Base-by-base conservation (phyloP, 2,888 invertebrate genomes). In the Acronicta aceris region DNA sequence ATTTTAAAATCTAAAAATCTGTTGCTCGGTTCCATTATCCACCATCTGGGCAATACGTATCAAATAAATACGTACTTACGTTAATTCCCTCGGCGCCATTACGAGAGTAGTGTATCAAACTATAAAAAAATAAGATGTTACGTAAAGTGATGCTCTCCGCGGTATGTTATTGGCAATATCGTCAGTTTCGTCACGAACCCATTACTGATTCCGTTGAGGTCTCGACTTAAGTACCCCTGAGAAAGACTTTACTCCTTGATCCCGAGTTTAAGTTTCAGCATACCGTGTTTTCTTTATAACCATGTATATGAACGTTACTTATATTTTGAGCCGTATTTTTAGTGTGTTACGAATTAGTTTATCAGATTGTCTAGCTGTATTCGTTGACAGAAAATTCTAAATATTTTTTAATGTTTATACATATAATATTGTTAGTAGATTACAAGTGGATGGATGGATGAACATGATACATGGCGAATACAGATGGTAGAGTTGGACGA, bases 131-230 rank as follows among this genome's bases (percentile, higher is more conserved):
- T 68, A 76, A 76, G 59, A 56, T 59, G 61, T 65, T 76, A 51
- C 68, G 51, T 49, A 63, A 76, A 76, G 47, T 63, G 55, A 64
- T 62, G 56, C 76, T 76, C 59, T 74, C 30, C 58, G 40, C 41
- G 50, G 64, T 51, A 51, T 73, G 65, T 57, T 83, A 82, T 82
- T 75, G 74, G 70, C 74, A 77, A 77, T 84, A 89, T 90, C 83
- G 76, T 67, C 74, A 90, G 86, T 90, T 87, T 81, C 76, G 85
- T 90, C 91, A 91, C 91, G 90, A 83, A 73, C 84, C 82, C 76
- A 91, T 91, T 90, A 86, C 81, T 80, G 85, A 91, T 91, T 91
- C 91, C 65, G 82, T 63, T 65, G 82, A 82, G 85, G 89, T 89
- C 78, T 82, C 82, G 81, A 78, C 81, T 86, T 89, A 90, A 90